These are phyloP conservation scores for Polypedilum vanderplanki DNA, from an alignment of 1,140 invertebrate species.

Conservation along the genomic window DNA sequence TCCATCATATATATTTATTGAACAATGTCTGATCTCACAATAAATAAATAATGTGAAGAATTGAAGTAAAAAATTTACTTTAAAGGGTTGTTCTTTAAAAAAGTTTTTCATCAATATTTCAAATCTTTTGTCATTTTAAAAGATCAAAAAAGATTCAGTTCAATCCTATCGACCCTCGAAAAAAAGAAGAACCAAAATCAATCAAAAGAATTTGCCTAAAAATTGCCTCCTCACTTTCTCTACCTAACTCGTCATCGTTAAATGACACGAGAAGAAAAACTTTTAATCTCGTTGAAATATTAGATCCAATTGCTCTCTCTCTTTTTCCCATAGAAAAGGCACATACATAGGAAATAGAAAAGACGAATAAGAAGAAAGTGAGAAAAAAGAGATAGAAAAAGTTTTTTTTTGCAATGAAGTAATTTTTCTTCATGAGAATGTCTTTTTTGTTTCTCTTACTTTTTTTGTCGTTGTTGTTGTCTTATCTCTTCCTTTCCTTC, in stretches of 20 bases:
- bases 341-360: neutral
- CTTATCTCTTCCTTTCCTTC: neutral
- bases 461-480: neutral
- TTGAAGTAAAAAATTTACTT: too few relatives aligned
- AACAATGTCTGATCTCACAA: too few relatives aligned
- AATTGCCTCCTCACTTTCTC: neutral
- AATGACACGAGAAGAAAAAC: neutral
- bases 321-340: too few relatives aligned
- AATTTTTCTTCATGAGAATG: neutral
- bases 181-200: neutral
- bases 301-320: neutral
- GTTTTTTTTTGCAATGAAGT: slow-evolving; percentile 1
- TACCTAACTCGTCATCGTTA: neutral
- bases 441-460: too few relatives aligned
- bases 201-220: slow-evolving; percentile 5
- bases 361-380: neutral
- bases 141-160: too few relatives aligned
- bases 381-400: neutral
- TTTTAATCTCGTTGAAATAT: slow-evolving; percentile 19
- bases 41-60: too few relatives aligned
- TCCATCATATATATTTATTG: too few relatives aligned
- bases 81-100: too few relatives aligned
- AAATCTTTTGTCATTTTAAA: too few relatives aligned
- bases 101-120: too few relatives aligned
- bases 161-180: too few relatives aligned